phyloP scores from a whole-genome alignment of 2,797 vertebrate species.

The Acrossocheilus wenchowensis region DNA sequence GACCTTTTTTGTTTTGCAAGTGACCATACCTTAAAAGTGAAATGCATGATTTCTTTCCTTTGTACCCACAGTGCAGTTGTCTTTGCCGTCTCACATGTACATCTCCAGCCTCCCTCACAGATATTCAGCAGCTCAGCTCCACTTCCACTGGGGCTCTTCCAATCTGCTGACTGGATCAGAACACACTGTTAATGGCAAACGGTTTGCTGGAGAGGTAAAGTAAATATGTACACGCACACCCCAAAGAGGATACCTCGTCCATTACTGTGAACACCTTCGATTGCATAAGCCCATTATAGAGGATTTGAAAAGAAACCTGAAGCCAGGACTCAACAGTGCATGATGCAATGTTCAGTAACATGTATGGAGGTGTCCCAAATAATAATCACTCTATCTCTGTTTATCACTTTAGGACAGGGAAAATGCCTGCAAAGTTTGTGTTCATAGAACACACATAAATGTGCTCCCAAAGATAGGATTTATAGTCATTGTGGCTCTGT shows the following conservation, averaged over 20 bases:
- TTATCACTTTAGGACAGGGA: neutral
- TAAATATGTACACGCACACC: neutral
- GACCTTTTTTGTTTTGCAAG: neutral
- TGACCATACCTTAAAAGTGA: neutral
- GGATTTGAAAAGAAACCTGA: neutral
- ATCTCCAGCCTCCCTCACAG: slow-evolving; percentile 81
- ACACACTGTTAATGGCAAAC: slow-evolving; percentile 85
- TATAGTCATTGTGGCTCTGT: neutral
- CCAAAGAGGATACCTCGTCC: neutral
- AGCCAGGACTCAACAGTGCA: neutral
- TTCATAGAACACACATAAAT: neutral
- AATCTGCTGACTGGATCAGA: slow-evolving; percentile 85
- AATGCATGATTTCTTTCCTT: slow-evolving; percentile 4
- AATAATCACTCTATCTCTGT: neutral
- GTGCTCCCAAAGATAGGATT: neutral
- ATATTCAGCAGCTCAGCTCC: slow-evolving; percentile 90
- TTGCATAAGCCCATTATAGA: neutral
- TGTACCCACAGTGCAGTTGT: slow-evolving; percentile 84
- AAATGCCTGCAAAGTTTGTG: neutral
- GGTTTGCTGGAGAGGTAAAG: slow-evolving; percentile 91
- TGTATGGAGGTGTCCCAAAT: neutral
- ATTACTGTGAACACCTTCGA: slow-evolving; percentile 1
- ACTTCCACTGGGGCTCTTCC: slow-evolving; percentile 92
- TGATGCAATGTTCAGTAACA: slow-evolving; percentile 25
- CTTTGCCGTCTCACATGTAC: slow-evolving; percentile 83